Evolutionary conservation across 1,140 invertebrate species (phyloP).

Genomic region (Aricia agestis): DNA sequence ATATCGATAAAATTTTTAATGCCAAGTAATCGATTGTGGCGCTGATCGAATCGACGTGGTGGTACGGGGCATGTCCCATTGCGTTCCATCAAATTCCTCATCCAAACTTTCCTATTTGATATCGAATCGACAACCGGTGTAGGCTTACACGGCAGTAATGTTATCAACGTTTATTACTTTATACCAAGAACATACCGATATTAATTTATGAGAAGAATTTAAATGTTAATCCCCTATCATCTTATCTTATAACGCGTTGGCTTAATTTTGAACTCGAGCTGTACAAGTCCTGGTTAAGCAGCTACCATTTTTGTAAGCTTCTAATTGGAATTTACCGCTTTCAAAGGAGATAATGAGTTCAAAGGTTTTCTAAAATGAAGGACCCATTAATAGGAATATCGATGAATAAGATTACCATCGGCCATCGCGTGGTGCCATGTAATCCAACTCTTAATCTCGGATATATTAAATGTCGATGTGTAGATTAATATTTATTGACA

Average conservation of each 20-base stretch:
- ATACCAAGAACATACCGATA: slow-evolving; percentile 3
- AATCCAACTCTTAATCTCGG: slow-evolving; percentile 37
- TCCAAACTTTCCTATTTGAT: slow-evolving; percentile 58
- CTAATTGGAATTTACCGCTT: neutral
- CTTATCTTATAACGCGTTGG: neutral
- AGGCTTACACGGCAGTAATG: slow-evolving; percentile 43
- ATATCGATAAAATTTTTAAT: slow-evolving; percentile 16
- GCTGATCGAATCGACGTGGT: slow-evolving; percentile 37
- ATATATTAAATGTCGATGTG: slow-evolving; percentile 48
- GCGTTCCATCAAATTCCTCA: slow-evolving; percentile 53
- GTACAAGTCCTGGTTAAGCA: too few species aligned
- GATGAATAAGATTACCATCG: slow-evolving; percentile 6
- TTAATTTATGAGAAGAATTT: slow-evolving; percentile 11
- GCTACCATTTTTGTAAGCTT: too few species aligned
- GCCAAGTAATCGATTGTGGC: slow-evolving; percentile 7
- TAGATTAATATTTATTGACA: slow-evolving; percentile 65
- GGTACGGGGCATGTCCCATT: slow-evolving; percentile 33
- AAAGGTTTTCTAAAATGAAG: neutral
- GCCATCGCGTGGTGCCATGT: slow-evolving; percentile 35
- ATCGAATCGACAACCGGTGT: slow-evolving; percentile 42
- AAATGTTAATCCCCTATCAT: neutral
- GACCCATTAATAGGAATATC: neutral
- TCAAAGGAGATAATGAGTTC: neutral
- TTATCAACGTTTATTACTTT: slow-evolving; percentile 25
- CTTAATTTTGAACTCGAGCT: neutral